Conservation (phyloP, 2,888 invertebrate species). For the Athripsodes cinereus region DNA sequence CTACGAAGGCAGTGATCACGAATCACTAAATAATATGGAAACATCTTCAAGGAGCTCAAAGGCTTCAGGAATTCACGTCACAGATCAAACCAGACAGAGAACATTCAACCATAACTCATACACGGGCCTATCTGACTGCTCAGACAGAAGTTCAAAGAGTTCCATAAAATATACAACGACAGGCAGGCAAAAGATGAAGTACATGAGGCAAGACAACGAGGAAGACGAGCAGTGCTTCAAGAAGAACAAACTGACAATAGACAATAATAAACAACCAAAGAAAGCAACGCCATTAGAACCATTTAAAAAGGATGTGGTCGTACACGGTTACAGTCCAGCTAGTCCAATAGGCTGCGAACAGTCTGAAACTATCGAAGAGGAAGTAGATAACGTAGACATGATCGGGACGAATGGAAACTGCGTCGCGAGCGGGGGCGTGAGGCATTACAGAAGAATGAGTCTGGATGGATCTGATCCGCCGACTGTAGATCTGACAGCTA, state of each 20-base stretch:
- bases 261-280: neutral
- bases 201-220: slow-evolving; percentile 38
- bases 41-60: slow-evolving; percentile 48
- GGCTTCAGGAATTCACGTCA: slow-evolving; percentile 37
- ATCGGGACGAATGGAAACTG: neutral
- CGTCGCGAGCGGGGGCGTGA: neutral
- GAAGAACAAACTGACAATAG: neutral
- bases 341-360: slow-evolving; percentile 3
- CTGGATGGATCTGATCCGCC: slow-evolving; percentile 5
- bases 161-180: slow-evolving; percentile 30
- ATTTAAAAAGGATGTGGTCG: neutral
- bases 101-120: slow-evolving; percentile 36
- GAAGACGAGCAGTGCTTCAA: slow-evolving; percentile 13
- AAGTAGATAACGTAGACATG: neutral
- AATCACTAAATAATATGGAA: slow-evolving; percentile 51
- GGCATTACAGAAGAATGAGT: slow-evolving; percentile 12
- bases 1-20: slow-evolving; percentile 69
- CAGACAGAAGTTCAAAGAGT: slow-evolving; percentile 40
- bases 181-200: slow-evolving; percentile 34
- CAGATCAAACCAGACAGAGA: slow-evolving; percentile 37
- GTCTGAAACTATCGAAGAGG: neutral
- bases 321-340: slow-evolving; percentile 9
- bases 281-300: neutral
- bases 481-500: slow-evolving; percentile 7
- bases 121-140: slow-evolving; percentile 32